phyloP scores from a whole-genome alignment of 1,140 invertebrate species.

The Apis florea region DNA sequence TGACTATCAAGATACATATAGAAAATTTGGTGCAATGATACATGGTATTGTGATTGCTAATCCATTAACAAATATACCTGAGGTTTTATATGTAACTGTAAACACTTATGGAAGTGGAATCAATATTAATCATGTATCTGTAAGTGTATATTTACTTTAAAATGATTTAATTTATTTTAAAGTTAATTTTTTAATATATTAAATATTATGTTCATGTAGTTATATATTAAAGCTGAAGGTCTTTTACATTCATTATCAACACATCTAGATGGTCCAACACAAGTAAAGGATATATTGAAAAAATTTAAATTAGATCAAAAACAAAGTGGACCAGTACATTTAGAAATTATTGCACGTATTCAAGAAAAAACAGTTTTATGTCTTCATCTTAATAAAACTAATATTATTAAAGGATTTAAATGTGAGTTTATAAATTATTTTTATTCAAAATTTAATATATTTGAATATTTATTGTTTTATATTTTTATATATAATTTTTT shows the following conservation, averaged over 20 bases:
- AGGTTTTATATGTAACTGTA: conserved; percentile 82
- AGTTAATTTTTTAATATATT: conserved; percentile 22
- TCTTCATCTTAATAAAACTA: conserved; percentile 82
- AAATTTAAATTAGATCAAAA: conserved; percentile 80
- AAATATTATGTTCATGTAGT: conserved; percentile 66
- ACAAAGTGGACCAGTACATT: conserved; percentile 78
- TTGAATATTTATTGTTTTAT: conserved; percentile 50
- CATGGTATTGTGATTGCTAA: conserved; percentile 83
- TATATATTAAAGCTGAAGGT: conserved; percentile 83
- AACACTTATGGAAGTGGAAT: conserved; percentile 83
- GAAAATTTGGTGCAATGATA: conserved; percentile 83
- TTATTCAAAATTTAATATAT: conserved; percentile 48
- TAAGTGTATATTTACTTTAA: conserved; percentile 68
- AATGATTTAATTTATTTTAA: conserved; percentile 5
- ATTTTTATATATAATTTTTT: conserved; percentile 57
- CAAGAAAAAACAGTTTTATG: conserved; percentile 82
- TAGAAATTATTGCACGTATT: conserved; percentile 82
- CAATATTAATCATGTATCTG: conserved; percentile 81
- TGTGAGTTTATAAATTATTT: conserved; percentile 68
- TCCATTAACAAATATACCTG: conserved; percentile 82
- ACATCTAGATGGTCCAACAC: conserved; percentile 75
- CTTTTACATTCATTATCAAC: conserved; percentile 73
- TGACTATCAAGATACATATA: conserved; percentile 83
- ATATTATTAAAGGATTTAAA: conserved; percentile 77
- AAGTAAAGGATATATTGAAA: conserved; percentile 80